Evolutionary conservation across 2,888 invertebrate genomes (phyloP).

Genomic region (Amiota mariae): DNA sequence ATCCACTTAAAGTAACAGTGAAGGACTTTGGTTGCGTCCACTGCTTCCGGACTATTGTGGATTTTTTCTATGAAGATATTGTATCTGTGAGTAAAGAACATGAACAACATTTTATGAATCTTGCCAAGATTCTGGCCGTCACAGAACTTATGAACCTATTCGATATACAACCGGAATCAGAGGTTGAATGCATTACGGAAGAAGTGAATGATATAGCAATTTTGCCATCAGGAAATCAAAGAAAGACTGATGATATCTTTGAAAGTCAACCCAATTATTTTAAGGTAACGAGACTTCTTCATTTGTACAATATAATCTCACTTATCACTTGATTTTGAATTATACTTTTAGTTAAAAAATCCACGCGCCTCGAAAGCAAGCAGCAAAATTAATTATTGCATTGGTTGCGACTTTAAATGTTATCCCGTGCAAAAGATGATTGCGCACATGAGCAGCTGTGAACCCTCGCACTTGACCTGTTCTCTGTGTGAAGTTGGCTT

Average conservation of each 20-base stretch:
- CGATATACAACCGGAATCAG: conserved; percentile 53
- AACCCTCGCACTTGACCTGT: conserved; percentile 67
- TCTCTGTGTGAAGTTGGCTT: conserved; percentile 71
- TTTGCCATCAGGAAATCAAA: conserved; percentile 28
- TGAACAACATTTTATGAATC: conserved; percentile 66
- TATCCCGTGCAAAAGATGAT: conserved; percentile 73
- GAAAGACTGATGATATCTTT: conserved; percentile 58
- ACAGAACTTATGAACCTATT: conserved; percentile 67
- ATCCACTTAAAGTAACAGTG: conserved; percentile 69
- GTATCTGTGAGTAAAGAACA: conserved; percentile 69
- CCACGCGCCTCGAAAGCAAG: conserved; percentile 60
- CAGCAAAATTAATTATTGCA: conserved; percentile 73
- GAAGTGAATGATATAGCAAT: conserved; percentile 34
- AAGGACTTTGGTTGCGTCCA: conserved; percentile 67
- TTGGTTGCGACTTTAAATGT: conserved; percentile 72
- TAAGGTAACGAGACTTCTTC: conserved; percentile 51
- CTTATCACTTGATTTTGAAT: background rate
- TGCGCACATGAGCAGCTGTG: conserved; percentile 66
- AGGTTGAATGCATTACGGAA: conserved; percentile 41
- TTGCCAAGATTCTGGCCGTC: conserved; percentile 68
- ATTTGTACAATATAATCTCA: no score
- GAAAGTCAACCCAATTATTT: conserved; percentile 69
- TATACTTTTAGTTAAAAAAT: conserved; percentile 56
- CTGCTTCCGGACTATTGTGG: conserved; percentile 69
- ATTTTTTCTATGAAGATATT: conserved; percentile 71